Conservation (phyloP, 2,888 invertebrate genomes). For the Xanthostigma xanthostigma region DNA sequence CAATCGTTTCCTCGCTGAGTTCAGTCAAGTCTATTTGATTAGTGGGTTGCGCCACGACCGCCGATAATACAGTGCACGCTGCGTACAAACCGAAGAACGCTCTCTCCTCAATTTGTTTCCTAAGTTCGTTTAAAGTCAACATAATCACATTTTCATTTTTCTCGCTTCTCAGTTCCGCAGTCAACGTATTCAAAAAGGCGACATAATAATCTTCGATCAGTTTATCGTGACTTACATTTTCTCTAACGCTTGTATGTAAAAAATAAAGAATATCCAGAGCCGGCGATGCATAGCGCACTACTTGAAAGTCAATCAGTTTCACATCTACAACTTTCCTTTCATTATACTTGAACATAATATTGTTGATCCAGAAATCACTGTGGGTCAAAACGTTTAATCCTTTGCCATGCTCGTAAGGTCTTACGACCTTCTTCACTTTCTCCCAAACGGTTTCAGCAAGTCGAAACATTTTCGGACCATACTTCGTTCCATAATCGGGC, state of each 20-base stretch:
- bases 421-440: background rate
- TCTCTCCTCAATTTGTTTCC: background rate
- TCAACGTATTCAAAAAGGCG: background rate
- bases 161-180: too few relatives aligned
- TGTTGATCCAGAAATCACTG: conserved; percentile 5
- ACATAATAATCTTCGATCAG: background rate
- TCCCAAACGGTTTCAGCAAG: conserved; percentile 1
- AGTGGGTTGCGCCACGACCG: background rate
- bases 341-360: conserved; percentile 3
- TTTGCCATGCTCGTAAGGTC: background rate
- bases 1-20: conserved; percentile 1
- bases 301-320: conserved; percentile 2
- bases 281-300: background rate
- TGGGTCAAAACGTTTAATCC: conserved; percentile 2
- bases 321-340: background rate
- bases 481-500: background rate
- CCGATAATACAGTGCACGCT: conserved; percentile 2
- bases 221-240: background rate
- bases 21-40: conserved; percentile 3
- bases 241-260: conserved; percentile 2
- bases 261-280: conserved; percentile 1
- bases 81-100: conserved; percentile 3
- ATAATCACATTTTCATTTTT: background rate
- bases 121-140: background rate
- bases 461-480: background rate